Base-by-base conservation (phyloP, 2,797 vertebrate genomes). In the Dipus sagitta region DNA sequence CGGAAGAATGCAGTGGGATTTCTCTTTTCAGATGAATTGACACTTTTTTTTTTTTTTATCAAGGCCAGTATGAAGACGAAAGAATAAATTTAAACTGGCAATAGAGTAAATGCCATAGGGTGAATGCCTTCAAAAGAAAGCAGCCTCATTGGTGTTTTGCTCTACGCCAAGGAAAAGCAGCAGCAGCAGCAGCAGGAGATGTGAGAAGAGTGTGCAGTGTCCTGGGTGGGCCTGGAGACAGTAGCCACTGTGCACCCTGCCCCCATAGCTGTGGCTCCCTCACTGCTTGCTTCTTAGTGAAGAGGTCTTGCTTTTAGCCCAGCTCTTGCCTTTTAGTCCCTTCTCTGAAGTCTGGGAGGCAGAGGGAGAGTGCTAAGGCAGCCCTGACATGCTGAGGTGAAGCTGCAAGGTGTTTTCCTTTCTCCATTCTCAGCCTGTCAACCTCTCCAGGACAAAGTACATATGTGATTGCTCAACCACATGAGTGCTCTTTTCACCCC, bases 41-140 rank as follows among this genome's bases (percentile, higher is more conserved):
- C 72, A 71, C 78, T 94, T 89, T 38, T 34, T 94, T 78, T 95
- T 76, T 83, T 88, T 68, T 52, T 26, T 60, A 86, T 94, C 86
- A 88, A 96, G 94, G 94, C 64, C 87, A 91, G 64, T 94, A 78
- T 88, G 82, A 92, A 96, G 68, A 91, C 77, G 65, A 89, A 95
- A 88, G 86, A 93, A 86, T 96, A 93, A 84, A 96, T 95, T 82
- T 92, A 86, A 92, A 74, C 76, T 76, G 92, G 95, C 92, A 94
- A 23, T 75, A 93, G 64, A 47, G 85, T 94, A 71, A 90, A 79
- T 88, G 90, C 85, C 79, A 79, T 38, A 54, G 42, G 75, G 67
- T 82, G 92, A 93, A 92, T 54, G 65, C 68, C 60, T 77, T 71
- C 17, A 83, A 34, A 80, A 42, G 13, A 60, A 78, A 81, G 76